Percentiles rank a stretch among this genome's conserved stretches.
Conservation (phyloP, 2,113 vertebrate species). For the Nothobranchius furzeri region DNA sequence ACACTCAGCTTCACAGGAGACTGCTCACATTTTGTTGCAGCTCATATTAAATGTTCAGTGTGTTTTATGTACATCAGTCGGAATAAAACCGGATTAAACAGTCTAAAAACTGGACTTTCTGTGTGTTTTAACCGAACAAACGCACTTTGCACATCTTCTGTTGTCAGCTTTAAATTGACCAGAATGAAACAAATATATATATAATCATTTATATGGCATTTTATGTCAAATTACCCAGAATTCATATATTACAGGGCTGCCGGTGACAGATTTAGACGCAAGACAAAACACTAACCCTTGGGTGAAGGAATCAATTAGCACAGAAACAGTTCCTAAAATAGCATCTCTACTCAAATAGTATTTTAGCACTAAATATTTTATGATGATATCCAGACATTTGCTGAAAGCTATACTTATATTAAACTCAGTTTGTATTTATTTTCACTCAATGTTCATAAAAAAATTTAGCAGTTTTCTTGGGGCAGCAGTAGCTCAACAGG, state of each 20-base stretch:
- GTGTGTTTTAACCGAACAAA: too few species aligned
- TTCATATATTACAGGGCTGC: background rate
- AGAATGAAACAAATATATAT: too few species aligned
- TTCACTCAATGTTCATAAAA: too few species aligned
- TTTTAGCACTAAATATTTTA: background rate
- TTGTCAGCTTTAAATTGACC: too few species aligned
- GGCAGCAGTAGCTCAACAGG: too few species aligned
- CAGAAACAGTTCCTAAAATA: background rate
- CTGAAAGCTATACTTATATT: background rate
- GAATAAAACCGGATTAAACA: too few species aligned
- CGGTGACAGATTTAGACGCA: background rate
- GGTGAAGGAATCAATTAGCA: background rate
- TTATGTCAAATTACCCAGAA: too few species aligned
- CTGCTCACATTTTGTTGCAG: background rate
- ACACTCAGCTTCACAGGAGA: constrained; percentile 4
- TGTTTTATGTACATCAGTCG: background rate
- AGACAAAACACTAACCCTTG: background rate
- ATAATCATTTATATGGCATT: too few species aligned
- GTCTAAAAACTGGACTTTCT: too few species aligned
- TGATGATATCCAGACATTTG: background rate
- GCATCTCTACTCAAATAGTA: background rate
- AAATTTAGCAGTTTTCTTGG: too few species aligned
- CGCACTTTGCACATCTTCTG: too few species aligned
- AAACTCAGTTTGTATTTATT: background rate
- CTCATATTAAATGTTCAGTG: background rate